Conservation (phyloP, 2,113 vertebrate species). For the Prunella fulvescens region DNA sequence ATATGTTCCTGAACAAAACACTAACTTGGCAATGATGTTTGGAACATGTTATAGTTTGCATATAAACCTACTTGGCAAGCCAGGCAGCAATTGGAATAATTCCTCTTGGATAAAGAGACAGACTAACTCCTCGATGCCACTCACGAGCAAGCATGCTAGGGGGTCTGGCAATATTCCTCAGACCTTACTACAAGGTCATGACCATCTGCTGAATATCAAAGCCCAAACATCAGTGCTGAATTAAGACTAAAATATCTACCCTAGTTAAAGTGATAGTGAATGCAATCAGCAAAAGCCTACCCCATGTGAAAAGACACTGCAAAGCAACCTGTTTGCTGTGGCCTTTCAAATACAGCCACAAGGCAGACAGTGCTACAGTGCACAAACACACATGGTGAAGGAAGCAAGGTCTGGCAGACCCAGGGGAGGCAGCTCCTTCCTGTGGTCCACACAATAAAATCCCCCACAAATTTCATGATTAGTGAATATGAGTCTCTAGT, state of each 20-base stretch:
- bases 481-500: not conserved
- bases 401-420: not conserved
- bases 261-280: not conserved
- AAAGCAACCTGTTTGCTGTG: not conserved
- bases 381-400: rapidly evolving
- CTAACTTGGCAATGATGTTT: not conserved
- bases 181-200: not conserved
- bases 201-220: not conserved
- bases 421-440: not conserved
- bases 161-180: not conserved
- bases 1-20: not conserved
- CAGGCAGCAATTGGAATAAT: not conserved
- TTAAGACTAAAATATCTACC: not conserved
- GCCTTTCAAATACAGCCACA: not conserved
- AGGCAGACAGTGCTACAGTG: not conserved
- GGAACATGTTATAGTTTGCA: not conserved
- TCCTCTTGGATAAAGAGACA: not conserved
- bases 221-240: not conserved
- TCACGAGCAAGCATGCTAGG: not conserved
- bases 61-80: constrained; percentile 15
- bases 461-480: rapidly evolving
- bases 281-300: not conserved
- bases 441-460: not conserved
- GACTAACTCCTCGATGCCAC: not conserved
- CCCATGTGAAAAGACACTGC: not conserved